Evolutionary conservation across 1,140 invertebrate species (phyloP).

Genomic region (Drosophila nebulosa): DNA sequence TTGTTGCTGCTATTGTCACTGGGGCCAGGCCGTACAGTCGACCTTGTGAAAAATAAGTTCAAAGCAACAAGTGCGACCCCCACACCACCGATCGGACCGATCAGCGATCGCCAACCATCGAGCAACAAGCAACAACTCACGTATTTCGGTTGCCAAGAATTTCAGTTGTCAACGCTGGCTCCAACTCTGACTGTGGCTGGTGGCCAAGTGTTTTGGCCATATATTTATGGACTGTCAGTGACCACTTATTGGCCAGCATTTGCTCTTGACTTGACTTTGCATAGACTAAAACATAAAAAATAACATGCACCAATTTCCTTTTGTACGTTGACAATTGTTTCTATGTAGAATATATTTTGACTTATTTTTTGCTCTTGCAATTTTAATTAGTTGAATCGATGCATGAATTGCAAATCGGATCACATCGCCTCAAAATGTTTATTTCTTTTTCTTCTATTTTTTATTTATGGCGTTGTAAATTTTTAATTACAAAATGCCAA

Average conservation of each 20-base stretch:
- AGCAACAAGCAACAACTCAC: slow-evolving; percentile 22
- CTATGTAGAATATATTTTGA: slow-evolving; percentile 47
- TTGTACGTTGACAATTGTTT: slow-evolving; percentile 59
- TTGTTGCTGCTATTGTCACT: slow-evolving; percentile 18
- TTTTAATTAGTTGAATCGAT: slow-evolving; percentile 64
- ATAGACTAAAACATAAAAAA: slow-evolving; percentile 24
- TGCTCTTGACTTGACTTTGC: slow-evolving; percentile 66
- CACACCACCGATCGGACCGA: slow-evolving; percentile 42
- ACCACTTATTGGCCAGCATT: slow-evolving; percentile 45
- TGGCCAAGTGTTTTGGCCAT: slow-evolving; percentile 63
- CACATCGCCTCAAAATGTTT: slow-evolving; percentile 22
- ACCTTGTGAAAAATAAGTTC: slow-evolving; percentile 75
- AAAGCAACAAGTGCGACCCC: slow-evolving; percentile 75
- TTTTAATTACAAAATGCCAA: slow-evolving; percentile 71
- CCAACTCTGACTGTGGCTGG: neutral
- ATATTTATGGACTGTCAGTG: slow-evolving; percentile 67
- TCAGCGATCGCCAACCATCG: neutral
- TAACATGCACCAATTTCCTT: slow-evolving; percentile 52
- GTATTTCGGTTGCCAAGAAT: slow-evolving; percentile 59
- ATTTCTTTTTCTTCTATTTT: slow-evolving; percentile 35
- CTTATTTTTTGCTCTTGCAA: slow-evolving; percentile 28
- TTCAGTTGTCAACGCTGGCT: slow-evolving; percentile 39
- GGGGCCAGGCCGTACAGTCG: slow-evolving; percentile 41
- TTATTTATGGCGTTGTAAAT: slow-evolving; percentile 63
- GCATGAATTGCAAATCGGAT: slow-evolving; percentile 55